These are phyloP conservation scores for Ammospiza caudacuta DNA, from an alignment of 2,113 vertebrate species.

Conservation along the genomic window DNA sequence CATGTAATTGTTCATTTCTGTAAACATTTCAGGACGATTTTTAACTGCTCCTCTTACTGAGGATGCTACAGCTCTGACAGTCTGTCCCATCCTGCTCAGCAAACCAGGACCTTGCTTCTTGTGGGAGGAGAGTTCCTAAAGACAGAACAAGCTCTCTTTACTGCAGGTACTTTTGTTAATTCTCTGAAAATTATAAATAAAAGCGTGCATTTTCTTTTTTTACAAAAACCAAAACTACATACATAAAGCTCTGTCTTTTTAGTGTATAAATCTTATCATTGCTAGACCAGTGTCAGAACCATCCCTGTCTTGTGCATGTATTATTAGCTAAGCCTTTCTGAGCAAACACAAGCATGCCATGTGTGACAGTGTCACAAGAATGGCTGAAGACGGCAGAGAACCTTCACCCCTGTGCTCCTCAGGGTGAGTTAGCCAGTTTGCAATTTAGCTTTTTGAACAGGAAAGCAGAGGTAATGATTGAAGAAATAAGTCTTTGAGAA, in stretches of 20 bases:
- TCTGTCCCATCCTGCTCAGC: constrained; percentile 91
- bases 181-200: neutral
- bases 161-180: neutral
- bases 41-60: constrained; percentile 86
- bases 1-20: constrained; percentile 84
- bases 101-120: constrained; percentile 90
- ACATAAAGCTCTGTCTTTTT: neutral
- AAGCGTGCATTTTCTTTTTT: rapidly evolving
- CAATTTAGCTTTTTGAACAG: neutral
- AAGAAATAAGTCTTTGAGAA: neutral
- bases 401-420: neutral
- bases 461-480: neutral
- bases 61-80: constrained; percentile 85
- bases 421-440: neutral
- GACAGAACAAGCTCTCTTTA: neutral
- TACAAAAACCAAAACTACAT: neutral
- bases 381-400: neutral
- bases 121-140: constrained; percentile 86
- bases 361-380: neutral
- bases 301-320: neutral
- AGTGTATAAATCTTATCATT: neutral
- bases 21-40: constrained; percentile 88
- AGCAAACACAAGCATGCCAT: neutral
- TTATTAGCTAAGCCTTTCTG: neutral
- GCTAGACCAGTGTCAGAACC: neutral